Conservation (phyloP, 2,113 vertebrate genomes). For the Charina bottae region DNA sequence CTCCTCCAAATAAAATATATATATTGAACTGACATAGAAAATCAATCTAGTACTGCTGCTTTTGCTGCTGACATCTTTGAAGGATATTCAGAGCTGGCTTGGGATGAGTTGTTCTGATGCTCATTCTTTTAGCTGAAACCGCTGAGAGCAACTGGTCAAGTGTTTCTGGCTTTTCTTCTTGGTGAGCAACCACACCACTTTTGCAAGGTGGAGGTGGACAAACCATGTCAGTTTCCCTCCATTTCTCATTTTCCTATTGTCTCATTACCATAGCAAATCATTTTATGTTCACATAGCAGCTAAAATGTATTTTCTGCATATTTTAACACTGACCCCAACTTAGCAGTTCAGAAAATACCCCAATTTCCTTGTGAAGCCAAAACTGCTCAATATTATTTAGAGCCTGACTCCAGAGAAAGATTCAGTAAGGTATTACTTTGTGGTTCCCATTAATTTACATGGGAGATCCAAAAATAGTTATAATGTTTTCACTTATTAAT, state of each 20-base stretch:
- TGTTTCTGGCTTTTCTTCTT: background rate
- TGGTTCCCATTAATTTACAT: background rate
- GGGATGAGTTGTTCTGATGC: background rate
- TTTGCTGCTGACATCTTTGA: background rate
- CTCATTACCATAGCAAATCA: background rate
- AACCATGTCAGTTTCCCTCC: background rate
- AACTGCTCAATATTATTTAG: background rate
- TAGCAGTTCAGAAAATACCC: background rate
- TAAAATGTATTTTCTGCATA: background rate
- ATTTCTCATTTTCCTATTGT: background rate
- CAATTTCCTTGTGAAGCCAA: background rate
- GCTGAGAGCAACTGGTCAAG: background rate
- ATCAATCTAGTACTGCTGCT: background rate
- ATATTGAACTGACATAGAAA: background rate
- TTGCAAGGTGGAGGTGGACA: background rate
- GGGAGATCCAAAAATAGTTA: background rate
- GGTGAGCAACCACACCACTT: background rate
- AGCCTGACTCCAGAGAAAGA: background rate
- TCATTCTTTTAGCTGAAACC: constrained; percentile 24
- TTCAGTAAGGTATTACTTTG: background rate
- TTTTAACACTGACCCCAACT: background rate
- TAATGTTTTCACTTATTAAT: background rate
- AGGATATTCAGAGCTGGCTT: background rate
- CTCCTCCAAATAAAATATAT: constrained; percentile 29
- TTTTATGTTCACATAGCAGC: background rate